Evolutionary conservation across 2,113 vertebrate species (phyloP).

Genomic region (Phylloscopus trochiloides): DNA sequence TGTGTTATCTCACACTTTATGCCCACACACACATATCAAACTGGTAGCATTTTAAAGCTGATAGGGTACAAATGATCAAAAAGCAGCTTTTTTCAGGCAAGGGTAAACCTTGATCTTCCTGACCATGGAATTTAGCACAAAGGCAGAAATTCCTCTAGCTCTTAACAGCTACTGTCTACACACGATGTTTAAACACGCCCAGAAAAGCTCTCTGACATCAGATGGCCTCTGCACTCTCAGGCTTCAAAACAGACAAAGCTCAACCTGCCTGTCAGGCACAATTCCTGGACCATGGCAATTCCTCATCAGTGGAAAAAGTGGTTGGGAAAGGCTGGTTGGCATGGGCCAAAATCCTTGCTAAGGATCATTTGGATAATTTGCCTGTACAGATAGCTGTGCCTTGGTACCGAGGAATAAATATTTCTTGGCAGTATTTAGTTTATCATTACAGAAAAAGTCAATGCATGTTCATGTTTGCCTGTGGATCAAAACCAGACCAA

Average conservation of each 20-base stretch:
- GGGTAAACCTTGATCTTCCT: background rate
- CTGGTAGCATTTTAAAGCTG: background rate
- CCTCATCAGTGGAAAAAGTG: background rate
- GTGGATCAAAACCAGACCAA: background rate
- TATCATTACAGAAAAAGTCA: background rate
- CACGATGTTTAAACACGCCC: background rate
- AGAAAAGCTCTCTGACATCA: background rate
- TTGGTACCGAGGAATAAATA: background rate
- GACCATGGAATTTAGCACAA: background rate
- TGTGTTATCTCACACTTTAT: background rate
- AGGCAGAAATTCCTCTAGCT: background rate
- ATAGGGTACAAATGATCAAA: background rate
- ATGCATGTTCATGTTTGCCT: background rate
- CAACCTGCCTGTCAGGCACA: background rate
- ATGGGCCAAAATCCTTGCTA: background rate
- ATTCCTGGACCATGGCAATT: accelerated
- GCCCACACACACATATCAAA: background rate
- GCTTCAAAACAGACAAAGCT: background rate
- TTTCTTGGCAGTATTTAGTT: background rate
- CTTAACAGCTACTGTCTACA: background rate
- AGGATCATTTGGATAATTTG: background rate
- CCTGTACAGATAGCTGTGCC: background rate
- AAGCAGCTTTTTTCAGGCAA: background rate
- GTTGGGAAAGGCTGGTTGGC: background rate
- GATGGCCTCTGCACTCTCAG: background rate